Evolutionary conservation across 2,113 vertebrate species (phyloP).

Genomic region (Spheniscus mendiculus): DNA sequence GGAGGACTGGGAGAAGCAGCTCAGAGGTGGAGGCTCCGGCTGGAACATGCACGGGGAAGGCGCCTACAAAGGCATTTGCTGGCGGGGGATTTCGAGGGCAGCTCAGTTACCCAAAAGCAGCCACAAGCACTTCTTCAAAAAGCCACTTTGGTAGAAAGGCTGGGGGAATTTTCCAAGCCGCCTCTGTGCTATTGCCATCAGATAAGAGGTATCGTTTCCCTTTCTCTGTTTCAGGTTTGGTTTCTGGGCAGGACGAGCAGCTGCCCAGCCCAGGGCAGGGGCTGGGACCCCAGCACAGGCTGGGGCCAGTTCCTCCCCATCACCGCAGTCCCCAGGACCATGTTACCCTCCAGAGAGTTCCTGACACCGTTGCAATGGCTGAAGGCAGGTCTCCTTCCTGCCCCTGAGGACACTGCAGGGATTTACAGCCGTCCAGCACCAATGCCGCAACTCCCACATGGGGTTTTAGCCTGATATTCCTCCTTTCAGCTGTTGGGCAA

Average conservation of each 20-base stretch:
- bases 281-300: not conserved
- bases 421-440: not conserved
- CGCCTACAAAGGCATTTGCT: not conserved
- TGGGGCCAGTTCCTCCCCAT: not conserved
- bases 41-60: accelerated
- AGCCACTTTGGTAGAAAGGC: not conserved
- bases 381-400: not conserved
- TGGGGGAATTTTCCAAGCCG: not conserved
- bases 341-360: not conserved
- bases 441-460: accelerated
- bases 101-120: not conserved
- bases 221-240: not conserved
- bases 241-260: not conserved
- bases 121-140: not conserved
- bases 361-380: not conserved
- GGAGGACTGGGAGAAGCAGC: accelerated
- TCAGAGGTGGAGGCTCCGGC: not conserved
- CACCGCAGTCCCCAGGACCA: accelerated
- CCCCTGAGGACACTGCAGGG: not conserved
- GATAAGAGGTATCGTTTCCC: not conserved
- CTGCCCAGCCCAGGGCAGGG: not conserved
- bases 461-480: not conserved
- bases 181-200: accelerated
- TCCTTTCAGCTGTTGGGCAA: not conserved
- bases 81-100: not conserved